Conservation (phyloP, 2,113 vertebrate genomes). For the Osmerus eperlanus region DNA sequence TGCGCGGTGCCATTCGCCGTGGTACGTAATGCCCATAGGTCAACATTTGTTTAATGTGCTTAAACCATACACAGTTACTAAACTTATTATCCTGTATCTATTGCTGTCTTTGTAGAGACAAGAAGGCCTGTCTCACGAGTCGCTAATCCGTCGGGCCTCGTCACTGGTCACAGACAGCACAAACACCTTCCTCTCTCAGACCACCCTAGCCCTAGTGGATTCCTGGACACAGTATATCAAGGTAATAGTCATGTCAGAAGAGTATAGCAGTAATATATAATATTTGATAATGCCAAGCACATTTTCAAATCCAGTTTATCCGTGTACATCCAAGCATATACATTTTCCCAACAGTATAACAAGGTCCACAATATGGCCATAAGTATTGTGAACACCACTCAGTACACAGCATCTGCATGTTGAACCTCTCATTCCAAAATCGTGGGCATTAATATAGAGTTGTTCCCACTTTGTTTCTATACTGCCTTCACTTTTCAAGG, state of each 20-base stretch:
- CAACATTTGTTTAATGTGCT: neutral
- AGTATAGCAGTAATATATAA: no score
- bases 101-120: conserved; percentile 21
- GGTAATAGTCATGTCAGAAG: conserved; percentile 23
- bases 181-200: conserved; percentile 54
- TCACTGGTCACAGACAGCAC: conserved; percentile 50
- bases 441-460: no score
- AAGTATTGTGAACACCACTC: no score
- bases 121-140: conserved; percentile 40
- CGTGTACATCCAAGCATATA: no score
- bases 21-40: conserved; percentile 27
- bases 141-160: conserved; percentile 42
- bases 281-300: no score
- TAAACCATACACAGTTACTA: neutral
- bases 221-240: conserved; percentile 40
- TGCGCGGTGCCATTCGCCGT: conserved; percentile 52
- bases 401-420: no score
- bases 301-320: no score
- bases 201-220: conserved; percentile 52
- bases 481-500: no score
- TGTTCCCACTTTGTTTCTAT: no score
- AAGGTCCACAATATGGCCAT: no score
- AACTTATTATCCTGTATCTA: neutral
- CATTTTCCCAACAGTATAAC: no score
- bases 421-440: no score